Base-by-base conservation (phyloP, 2,888 invertebrate species). In the Drosophila nigricruria region DNA sequence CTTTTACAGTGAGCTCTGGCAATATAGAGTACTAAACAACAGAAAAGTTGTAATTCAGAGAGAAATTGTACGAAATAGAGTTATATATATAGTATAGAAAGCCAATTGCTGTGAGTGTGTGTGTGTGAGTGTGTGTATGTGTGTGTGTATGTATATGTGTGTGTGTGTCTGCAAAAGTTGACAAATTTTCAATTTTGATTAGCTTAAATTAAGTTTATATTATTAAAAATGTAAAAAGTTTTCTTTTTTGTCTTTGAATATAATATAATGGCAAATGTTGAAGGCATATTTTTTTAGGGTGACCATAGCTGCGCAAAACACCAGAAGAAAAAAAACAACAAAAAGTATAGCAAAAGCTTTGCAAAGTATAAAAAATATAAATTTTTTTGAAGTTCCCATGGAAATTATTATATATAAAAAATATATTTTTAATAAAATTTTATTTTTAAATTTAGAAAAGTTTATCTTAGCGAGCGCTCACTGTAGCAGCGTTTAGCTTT, bases 141-240 rank as follows among this genome's bases (percentile, higher is more conserved):
- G 36, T 43, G 36, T 68, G 20, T 53, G 12, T 50, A 20, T 67
- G 45, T 34, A 3, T 47, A n/a, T n/a, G 12, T 43, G 14, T 64
- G 30, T 43, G n/a, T 56, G 27, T 67, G 45, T 45, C 20, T 53
- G 34, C 36, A 60, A 63, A 63, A 47, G 32, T 60, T 60, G 23
- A 49, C 38, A 23, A 45, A 53, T 45, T 53, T 65, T 52, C 14
- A 34, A 68, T 68, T 52, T 84, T 59, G 73, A 64, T 84, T 84
- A 84, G 82, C 88, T 87, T 87, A 84, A 84, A 80, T 82, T 78
- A 73, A 75, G 70, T 58, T 64, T 40, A 73, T 67, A 54, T 72
- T 65, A 73, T 60, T 69, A 60, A 40, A 40, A 62, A 45, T 45
- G 47, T 20, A 30, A 49, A 30, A 2, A 27, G n/a, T 0, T 27